Evolutionary conservation across 2,888 invertebrate species (phyloP).

Genomic region (Alsophila aescularia): DNA sequence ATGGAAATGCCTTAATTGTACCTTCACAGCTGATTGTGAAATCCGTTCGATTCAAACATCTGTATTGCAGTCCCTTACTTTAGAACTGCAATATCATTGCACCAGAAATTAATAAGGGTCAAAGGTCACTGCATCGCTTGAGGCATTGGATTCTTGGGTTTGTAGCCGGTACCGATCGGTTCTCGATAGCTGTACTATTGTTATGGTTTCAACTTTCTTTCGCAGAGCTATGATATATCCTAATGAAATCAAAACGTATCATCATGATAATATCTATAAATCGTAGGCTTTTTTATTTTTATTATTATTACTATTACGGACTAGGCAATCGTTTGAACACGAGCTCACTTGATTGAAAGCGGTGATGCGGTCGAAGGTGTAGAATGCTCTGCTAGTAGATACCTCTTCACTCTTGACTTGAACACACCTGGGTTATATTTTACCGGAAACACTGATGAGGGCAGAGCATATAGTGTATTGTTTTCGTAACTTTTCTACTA

Average conservation of each 20-base stretch:
- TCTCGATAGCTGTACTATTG: slow-evolving; percentile 18
- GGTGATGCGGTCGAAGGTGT: no score
- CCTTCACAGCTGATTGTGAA: background rate
- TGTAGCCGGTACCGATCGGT: slow-evolving; percentile 16
- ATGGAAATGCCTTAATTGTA: background rate
- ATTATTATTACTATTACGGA: no score
- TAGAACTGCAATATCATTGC: slow-evolving; percentile 40
- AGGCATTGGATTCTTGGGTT: slow-evolving; percentile 21
- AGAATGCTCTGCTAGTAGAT: no score
- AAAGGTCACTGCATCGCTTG: slow-evolving; percentile 51
- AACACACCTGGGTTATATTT: no score
- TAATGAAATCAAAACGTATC: background rate
- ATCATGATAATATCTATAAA: no score
- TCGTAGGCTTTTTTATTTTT: no score
- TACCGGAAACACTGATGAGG: no score
- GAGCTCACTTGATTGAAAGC: no score
- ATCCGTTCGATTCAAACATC: slow-evolving; percentile 6
- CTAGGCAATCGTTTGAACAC: no score
- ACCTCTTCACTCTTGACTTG: no score
- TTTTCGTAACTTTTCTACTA: no score
- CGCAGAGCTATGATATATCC: background rate
- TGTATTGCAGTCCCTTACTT: slow-evolving; percentile 29
- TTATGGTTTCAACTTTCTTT: background rate
- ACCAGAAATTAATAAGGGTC: slow-evolving; percentile 44
- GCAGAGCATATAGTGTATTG: no score